Evolutionary conservation across 2,113 vertebrate species (phyloP), one percentile per base, ranked within the genome.

Genomic region (Aptenodytes forsteri): DNA sequence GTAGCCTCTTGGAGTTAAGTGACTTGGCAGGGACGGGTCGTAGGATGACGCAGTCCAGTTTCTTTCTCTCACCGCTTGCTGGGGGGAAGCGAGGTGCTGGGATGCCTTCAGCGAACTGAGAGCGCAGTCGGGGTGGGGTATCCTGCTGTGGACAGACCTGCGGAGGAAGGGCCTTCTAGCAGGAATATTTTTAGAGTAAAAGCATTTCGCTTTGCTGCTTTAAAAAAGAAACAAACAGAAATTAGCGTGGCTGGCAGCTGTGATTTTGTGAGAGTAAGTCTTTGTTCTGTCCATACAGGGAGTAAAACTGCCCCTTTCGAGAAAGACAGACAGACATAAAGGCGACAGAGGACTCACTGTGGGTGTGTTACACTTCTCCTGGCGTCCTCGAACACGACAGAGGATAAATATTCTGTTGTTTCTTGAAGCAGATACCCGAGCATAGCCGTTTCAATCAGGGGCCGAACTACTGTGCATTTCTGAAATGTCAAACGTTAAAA

Each of bases 401-500:
- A 26, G 62, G 49, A 34, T 25, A 29, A 75, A 62, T 30, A 9
- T 8, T 7, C 40, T 8, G 16, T 29, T 20, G 36, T 42, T 59
- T 40, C 49, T 67, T 5, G 17, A n/a, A 25, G 54, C 27, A 13
- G 81, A 26, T 34, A 9, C 4, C 38, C 15, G 2, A 61, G 40
- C 21, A 0, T 14, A 16, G 40, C 34, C 1, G 0, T 49, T 61
- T n/a, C 61, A 7, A 2, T 13, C 49, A 3, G 32, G 10, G 27
- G 11, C 59, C 67, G 67, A 42, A 44, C 34, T 8, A 10, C 34
- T 9, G 16, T 0, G 38, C 13, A 0, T 42, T 42, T 42, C n/a
- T 22, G 50, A 29, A 47, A 49, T 7, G 40, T 10, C 65, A 32
- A 11, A 16, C 1, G 0, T 40, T 44, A 50, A 49, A 47, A 44